Conservation (phyloP, 2,888 invertebrate genomes). For the Drosophila aldrichi region DNA sequence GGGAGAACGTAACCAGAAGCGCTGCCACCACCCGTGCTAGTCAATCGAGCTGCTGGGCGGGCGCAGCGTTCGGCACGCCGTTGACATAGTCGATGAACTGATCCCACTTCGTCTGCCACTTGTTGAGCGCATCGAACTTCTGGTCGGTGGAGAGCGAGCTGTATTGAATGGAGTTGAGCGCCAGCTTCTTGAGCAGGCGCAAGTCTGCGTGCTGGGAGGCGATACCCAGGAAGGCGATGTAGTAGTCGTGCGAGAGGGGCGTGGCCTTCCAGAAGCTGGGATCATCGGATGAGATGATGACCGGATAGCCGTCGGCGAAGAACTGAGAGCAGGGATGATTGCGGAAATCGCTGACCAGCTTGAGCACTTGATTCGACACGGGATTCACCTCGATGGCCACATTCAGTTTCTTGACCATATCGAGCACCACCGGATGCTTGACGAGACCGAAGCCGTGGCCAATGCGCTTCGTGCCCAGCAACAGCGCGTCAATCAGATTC, state of each 20-base stretch:
- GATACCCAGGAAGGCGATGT: constrained; percentile 91
- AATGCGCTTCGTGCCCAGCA: constrained; percentile 90
- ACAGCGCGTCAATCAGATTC: constrained; percentile 91
- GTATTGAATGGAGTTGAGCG: constrained; percentile 90
- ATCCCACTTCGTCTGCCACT: constrained; percentile 88
- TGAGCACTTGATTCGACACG: constrained; percentile 91
- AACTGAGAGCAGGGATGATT: constrained; percentile 91
- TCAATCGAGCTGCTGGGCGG: constrained; percentile 73
- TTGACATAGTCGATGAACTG: constrained; percentile 85
- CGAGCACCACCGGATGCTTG: constrained; percentile 90
- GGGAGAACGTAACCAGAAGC: constrained; percentile 45
- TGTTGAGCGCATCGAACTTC: constrained; percentile 86
- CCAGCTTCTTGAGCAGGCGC: constrained; percentile 90
- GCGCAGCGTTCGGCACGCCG: constrained; percentile 24
- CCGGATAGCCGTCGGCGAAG: constrained; percentile 89
- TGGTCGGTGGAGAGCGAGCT: constrained; percentile 87
- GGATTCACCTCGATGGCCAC: constrained; percentile 92
- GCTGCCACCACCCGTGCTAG: constrained; percentile 80
- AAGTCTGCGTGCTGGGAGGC: constrained; percentile 89
- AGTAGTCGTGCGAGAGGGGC: constrained; percentile 91
- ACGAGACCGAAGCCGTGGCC: constrained; percentile 92
- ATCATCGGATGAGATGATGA: constrained; percentile 92
- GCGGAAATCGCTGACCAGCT: constrained; percentile 89
- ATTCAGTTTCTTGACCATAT: constrained; percentile 86
- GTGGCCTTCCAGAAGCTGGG: constrained; percentile 91